Base-by-base conservation (phyloP, 2,113 vertebrate species). In the Phodopus roborovskii region DNA sequence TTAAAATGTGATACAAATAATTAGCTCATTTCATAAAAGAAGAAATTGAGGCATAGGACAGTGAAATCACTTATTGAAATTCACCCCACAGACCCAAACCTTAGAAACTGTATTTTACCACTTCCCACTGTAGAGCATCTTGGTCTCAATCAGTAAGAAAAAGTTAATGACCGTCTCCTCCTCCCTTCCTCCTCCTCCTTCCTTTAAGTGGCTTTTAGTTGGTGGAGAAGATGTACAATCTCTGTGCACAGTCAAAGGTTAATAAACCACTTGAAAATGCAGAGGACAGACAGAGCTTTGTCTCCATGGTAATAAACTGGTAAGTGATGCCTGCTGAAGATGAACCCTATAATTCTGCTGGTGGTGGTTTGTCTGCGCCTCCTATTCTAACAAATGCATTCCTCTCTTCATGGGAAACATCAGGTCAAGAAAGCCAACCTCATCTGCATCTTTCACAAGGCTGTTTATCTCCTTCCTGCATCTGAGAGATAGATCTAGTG, bases 371-470 rank as follows among this genome's bases (percentile, higher is more conserved):
- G 42, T 75, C 77, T 83, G 84, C 48, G 20, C 93, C 88, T 56
- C 74, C 66, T 71, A 3, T 58, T 95, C 93, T 92, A 94, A 91
- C 91, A 97, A 50, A 33, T 75, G 71, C 77, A 62, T 91, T 93
- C 94, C 83, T 96, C 70, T 92, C 94, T 96, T 94, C 73, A 89
- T 81, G 92, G 92, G 92, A 96, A 94, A 88, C 96, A 92, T 92
- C 85, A 92, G 96, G 95, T 97, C 95, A 94, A 89, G 94, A 78
- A 96, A 96, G 90, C 81, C 85, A 94, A 53, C 88, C 91, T 98
- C 97, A 96, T 95, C 95, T 96, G 39, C 93, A 96, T 97, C 88
- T 97, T n/a, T 95, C 75, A 92, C 93, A 94, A 90, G 42, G 53
- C 11, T 96, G 88, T 96, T 96, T 92, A 79, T 95, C 90, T 95